These are phyloP conservation scores for Atrichornis clamosus DNA, from an alignment of 2,113 vertebrate genomes.

Conservation along the genomic window DNA sequence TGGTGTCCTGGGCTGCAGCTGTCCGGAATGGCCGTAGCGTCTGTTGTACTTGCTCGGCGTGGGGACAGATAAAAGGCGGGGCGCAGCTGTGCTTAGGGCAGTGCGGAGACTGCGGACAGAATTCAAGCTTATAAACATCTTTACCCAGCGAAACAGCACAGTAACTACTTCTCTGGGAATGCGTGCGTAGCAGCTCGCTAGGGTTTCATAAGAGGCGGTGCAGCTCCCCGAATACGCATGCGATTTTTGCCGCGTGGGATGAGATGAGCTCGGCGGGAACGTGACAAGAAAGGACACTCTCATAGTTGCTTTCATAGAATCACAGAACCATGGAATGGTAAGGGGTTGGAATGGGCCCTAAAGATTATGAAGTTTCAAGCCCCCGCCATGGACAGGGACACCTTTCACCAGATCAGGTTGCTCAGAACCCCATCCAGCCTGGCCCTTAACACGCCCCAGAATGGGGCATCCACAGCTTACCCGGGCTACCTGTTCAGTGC, in stretches of 20 bases:
- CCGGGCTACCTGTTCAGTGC: no score
- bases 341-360: neutral
- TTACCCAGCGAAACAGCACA: fast-evolving
- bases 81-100: fast-evolving
- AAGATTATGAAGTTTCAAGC: neutral
- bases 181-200: fast-evolving
- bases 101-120: fast-evolving
- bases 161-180: fast-evolving
- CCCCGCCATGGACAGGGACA: fast-evolving
- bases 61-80: fast-evolving
- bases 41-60: fast-evolving
- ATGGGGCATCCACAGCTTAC: no score
- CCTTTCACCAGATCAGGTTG: neutral
- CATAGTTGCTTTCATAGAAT: fast-evolving
- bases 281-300: neutral
- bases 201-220: fast-evolving
- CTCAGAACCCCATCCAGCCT: neutral
- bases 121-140: fast-evolving
- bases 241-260: fast-evolving
- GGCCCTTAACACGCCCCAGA: fast-evolving
- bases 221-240: fast-evolving
- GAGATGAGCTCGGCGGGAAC: fast-evolving
- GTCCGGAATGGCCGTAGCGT: fast-evolving
- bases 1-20: fast-evolving
- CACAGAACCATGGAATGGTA: fast-evolving